Conservation (phyloP, 2,113 vertebrate genomes). For the Salvelinus sp. region DNA sequence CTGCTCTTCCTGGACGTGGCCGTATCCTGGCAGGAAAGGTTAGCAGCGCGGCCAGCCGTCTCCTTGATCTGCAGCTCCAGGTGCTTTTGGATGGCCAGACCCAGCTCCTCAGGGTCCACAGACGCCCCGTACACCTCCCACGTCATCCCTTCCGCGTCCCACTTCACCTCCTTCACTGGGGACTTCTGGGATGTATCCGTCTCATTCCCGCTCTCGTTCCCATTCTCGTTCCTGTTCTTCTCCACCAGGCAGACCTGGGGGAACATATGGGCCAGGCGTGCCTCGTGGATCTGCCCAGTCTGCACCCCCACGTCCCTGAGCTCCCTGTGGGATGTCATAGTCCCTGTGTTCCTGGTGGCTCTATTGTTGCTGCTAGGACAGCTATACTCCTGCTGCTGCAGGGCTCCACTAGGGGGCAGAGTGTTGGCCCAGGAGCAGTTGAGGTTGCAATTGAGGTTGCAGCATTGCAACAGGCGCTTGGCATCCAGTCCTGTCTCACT, state of each 20-base stretch:
- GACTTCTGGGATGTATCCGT: slow-evolving; percentile 34
- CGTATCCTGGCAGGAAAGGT: slow-evolving; percentile 57
- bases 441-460: slow-evolving; percentile 57
- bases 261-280: slow-evolving; percentile 69
- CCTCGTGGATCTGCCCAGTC: slow-evolving; percentile 69
- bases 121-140: slow-evolving; percentile 96
- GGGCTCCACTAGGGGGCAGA: slow-evolving; percentile 31
- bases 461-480: slow-evolving; percentile 74
- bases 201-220: slow-evolving; percentile 12
- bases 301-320: slow-evolving; percentile 84
- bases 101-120: slow-evolving; percentile 90
- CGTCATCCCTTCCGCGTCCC: slow-evolving; percentile 93
- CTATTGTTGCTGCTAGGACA: slow-evolving; percentile 25
- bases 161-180: slow-evolving; percentile 72
- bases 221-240: slow-evolving; percentile 19
- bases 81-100: slow-evolving; percentile 91
- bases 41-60: slow-evolving; percentile 60
- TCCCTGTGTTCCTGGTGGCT: slow-evolving; percentile 78
- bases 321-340: slow-evolving; percentile 82
- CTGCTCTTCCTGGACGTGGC: slow-evolving; percentile 41
- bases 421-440: slow-evolving; percentile 54
- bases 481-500: slow-evolving; percentile 86
- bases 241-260: slow-evolving; percentile 78
- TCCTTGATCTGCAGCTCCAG: slow-evolving; percentile 94
- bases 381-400: slow-evolving; percentile 26